Conservation (phyloP, 2,113 vertebrate species). For the Sclerurus mexicanus region DNA sequence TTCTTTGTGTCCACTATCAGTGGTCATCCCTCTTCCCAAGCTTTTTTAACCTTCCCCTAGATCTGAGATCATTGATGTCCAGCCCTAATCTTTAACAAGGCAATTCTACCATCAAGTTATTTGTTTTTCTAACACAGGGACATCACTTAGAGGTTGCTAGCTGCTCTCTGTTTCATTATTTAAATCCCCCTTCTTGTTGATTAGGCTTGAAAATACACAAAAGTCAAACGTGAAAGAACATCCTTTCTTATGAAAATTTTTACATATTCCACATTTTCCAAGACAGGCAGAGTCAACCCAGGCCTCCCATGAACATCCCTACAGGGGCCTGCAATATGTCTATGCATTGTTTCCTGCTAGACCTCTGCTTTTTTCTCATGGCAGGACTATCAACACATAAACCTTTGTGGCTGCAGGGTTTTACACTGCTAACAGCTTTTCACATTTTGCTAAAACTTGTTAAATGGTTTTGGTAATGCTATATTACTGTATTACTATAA, state of each 20-base stretch:
- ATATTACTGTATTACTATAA: not conserved
- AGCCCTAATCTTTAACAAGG: not conserved
- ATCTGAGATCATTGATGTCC: not conserved
- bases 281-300: not conserved
- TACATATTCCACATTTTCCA: not conserved
- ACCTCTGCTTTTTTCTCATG: not conserved
- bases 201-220: not conserved
- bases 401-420: not conserved
- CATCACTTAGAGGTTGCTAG: not conserved
- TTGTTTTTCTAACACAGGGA: not conserved
- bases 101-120: not conserved
- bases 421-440: constrained; percentile 35
- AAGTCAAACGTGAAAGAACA: not conserved
- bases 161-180: not conserved
- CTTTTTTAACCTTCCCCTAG: not conserved
- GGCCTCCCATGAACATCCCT: not conserved
- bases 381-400: not conserved
- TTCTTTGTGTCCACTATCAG: not conserved
- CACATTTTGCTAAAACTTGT: constrained; percentile 34
- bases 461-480: constrained; percentile 56
- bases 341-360: constrained; percentile 5
- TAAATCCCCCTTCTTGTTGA: not conserved
- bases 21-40: not conserved
- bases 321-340: not conserved
- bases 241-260: not conserved